phyloP scores from a whole-genome alignment of 2,797 vertebrate genomes.

The Spinus pinus region DNA sequence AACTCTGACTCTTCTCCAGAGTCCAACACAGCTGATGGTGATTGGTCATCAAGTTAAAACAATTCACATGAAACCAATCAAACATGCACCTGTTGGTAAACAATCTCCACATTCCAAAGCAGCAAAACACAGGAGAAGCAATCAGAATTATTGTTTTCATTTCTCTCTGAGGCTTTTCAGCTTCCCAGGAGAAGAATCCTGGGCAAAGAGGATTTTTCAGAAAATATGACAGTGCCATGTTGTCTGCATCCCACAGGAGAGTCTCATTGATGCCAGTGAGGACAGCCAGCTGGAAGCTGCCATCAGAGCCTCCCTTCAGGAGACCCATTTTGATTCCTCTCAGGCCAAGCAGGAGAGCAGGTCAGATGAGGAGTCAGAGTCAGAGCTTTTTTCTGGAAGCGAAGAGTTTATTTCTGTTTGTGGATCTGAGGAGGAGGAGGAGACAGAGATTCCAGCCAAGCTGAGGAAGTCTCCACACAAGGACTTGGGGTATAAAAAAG shows the following conservation, averaged over 20 bases:
- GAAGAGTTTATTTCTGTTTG: slow-evolving; percentile 97
- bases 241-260: slow-evolving; percentile 82
- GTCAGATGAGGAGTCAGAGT: slow-evolving; percentile 91
- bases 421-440: slow-evolving; percentile 90
- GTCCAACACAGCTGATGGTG: background rate
- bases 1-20: background rate
- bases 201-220: background rate
- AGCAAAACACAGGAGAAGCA: background rate
- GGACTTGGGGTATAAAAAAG: slow-evolving; percentile 91
- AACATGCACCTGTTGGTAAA: background rate
- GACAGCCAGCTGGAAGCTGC: slow-evolving; percentile 99
- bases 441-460: slow-evolving; percentile 75
- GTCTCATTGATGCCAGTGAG: slow-evolving; percentile 97
- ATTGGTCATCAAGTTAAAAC: background rate
- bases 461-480: slow-evolving; percentile 92
- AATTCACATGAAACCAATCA: background rate
- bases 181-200: background rate
- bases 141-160: background rate
- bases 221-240: background rate
- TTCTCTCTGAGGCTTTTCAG: background rate
- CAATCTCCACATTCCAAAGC: background rate
- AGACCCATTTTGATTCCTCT: slow-evolving; percentile 95
- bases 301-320: slow-evolving; percentile 94
- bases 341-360: slow-evolving; percentile 85
- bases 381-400: slow-evolving; percentile 96